Percentiles rank a stretch among this genome's conserved stretches.
phyloP scores from a whole-genome alignment of 2,888 invertebrate genomes.

The Sphaerophoria rueppellii region DNA sequence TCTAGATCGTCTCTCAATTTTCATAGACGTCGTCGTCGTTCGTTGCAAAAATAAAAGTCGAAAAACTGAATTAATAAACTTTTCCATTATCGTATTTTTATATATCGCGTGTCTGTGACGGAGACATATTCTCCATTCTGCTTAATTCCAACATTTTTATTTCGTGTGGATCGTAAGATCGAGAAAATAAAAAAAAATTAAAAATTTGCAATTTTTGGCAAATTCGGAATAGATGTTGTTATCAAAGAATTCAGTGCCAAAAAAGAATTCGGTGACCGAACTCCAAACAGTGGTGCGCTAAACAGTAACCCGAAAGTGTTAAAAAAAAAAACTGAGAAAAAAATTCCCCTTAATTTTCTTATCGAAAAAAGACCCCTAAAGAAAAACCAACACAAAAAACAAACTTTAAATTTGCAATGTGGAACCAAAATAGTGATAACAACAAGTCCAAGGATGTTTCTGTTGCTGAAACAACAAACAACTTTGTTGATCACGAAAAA shows the following conservation, averaged over 20 bases:
- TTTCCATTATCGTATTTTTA: constrained; percentile 11
- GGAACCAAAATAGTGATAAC: constrained; percentile 67
- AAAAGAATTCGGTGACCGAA: constrained; percentile 35
- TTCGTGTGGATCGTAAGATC: constrained; percentile 47
- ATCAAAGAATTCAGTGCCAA: constrained; percentile 41
- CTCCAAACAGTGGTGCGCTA: constrained; percentile 9
- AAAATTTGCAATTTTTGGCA: constrained; percentile 33
- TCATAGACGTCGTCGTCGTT: not conserved
- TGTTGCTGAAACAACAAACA: constrained; percentile 53
- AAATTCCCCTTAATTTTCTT: constrained; percentile 15
- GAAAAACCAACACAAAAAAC: constrained; percentile 14
- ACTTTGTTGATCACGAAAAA: constrained; percentile 58
- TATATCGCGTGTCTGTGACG: not conserved
- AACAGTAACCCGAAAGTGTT: not conserved
- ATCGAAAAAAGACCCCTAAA: constrained; percentile 32
- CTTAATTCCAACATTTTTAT: constrained; percentile 8
- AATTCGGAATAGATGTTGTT: constrained; percentile 54
- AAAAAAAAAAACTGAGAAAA: not conserved
- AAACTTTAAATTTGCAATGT: constrained; percentile 58
- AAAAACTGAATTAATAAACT: constrained; percentile 10
- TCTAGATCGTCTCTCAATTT: not conserved
- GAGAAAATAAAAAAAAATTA: not conserved
- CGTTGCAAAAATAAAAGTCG: not conserved
- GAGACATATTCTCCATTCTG: constrained; percentile 13
- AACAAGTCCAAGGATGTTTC: constrained; percentile 60